phyloP scores from a whole-genome alignment of 2,113 vertebrate genomes.

The Nymphicus hollandicus region DNA sequence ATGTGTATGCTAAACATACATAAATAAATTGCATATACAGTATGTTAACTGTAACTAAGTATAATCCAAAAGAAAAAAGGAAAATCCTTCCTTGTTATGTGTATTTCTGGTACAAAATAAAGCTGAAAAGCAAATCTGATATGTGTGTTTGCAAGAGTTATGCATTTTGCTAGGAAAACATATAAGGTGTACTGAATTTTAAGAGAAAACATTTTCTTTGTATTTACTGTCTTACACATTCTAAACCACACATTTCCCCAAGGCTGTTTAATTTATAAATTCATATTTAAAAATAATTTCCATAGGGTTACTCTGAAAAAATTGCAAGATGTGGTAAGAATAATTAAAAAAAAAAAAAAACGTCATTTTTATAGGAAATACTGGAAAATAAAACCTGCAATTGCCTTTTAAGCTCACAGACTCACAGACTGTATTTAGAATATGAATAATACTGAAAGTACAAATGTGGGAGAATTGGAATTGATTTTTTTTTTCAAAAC shows the following conservation, averaged over 20 bases:
- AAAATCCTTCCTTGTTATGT: not conserved
- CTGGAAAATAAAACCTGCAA: not conserved
- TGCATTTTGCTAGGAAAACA: not conserved
- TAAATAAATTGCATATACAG: not conserved
- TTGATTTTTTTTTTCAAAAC: not conserved
- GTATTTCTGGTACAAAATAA: not conserved
- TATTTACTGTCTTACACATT: not conserved
- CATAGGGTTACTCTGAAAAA: not conserved
- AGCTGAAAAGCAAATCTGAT: not conserved
- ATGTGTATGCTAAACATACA: not conserved
- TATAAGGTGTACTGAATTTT: not conserved
- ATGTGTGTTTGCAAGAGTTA: not conserved
- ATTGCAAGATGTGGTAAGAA: not conserved
- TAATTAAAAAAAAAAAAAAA: not conserved
- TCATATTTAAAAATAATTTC: not conserved
- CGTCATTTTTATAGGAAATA: not conserved
- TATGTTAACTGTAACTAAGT: not conserved
- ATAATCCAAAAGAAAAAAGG: not conserved
- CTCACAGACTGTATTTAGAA: not conserved
- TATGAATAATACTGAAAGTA: not conserved
- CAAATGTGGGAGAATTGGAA: not conserved
- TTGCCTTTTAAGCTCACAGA: not conserved
- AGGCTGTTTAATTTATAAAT: constrained; percentile 2
- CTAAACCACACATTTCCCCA: not conserved
- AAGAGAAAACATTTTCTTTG: not conserved